These are phyloP conservation scores for Cerceris rybyensis DNA, from an alignment of 2,888 invertebrate species.

Conservation along the genomic window DNA sequence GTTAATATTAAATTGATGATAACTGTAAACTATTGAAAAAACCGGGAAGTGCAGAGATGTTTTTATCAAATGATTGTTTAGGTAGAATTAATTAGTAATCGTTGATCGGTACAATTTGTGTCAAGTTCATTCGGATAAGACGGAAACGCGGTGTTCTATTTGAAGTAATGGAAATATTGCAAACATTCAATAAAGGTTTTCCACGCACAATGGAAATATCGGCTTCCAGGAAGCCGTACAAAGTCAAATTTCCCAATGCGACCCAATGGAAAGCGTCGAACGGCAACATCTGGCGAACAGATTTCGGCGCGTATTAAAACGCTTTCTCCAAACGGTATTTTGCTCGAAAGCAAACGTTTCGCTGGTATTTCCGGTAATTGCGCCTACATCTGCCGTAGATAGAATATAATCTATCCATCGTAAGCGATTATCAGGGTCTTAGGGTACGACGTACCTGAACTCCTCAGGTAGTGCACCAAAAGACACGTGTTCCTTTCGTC, in stretches of 20 bases:
- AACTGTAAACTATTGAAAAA: too few relatives aligned
- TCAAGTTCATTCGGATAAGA: too few relatives aligned
- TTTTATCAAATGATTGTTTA: too few relatives aligned
- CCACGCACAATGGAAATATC: conserved; percentile 46
- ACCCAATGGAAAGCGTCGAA: conserved; percentile 40
- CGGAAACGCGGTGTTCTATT: too few relatives aligned
- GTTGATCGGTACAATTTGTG: too few relatives aligned
- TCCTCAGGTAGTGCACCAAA: too few relatives aligned
- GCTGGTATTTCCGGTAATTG: conserved; percentile 49
- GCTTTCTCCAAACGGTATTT: conserved; percentile 51
- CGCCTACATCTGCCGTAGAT: conserved; percentile 38
- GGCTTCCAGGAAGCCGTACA: conserved; percentile 29
- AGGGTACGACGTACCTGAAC: not conserved
- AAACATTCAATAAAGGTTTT: conserved; percentile 14
- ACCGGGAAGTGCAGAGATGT: too few relatives aligned
- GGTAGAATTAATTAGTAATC: too few relatives aligned
- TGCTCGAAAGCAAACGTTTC: conserved; percentile 43
- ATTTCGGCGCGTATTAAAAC: conserved; percentile 46
- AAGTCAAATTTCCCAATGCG: conserved; percentile 39
- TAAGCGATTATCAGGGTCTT: not conserved
- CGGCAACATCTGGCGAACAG: conserved; percentile 74
- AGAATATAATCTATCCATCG: conserved; percentile 1
- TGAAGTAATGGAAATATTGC: not conserved
- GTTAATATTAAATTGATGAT: too few relatives aligned
- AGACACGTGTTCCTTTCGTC: too few relatives aligned